These are phyloP conservation scores for Cynocephalus volans DNA, from an alignment of 2,113 vertebrate species.

Conservation along the genomic window DNA sequence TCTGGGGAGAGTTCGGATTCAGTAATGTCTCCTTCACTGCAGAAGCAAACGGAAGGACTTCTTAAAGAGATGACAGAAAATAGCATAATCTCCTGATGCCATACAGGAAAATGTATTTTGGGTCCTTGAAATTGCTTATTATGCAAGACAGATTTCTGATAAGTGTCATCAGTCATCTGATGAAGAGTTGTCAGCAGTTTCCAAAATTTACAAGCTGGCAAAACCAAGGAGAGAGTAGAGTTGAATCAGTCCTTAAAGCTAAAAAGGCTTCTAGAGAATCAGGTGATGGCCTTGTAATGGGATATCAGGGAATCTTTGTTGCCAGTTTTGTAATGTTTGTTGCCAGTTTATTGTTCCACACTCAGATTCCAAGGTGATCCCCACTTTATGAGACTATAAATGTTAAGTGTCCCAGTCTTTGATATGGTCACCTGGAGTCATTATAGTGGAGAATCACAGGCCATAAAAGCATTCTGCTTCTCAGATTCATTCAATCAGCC, in stretches of 20 bases:
- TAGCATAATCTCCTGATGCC: background rate
- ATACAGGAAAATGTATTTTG: accelerated
- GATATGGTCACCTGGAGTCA: background rate
- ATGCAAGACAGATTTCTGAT: background rate
- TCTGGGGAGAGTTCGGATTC: background rate
- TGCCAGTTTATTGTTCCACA: background rate
- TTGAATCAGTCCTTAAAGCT: background rate
- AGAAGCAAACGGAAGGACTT: background rate
- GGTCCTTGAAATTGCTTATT: background rate
- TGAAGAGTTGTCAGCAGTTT: background rate
- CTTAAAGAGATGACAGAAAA: background rate
- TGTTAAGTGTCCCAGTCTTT: constrained; percentile 6
- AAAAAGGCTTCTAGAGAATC: background rate
- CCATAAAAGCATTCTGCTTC: background rate
- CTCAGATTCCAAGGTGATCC: constrained; percentile 63
- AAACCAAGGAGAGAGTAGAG: background rate
- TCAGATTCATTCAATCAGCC: background rate
- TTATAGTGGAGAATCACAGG: background rate
- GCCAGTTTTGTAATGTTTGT: background rate
- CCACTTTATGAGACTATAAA: constrained; percentile 36
- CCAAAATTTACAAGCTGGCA: background rate
- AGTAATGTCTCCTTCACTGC: background rate
- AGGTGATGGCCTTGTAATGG: background rate
- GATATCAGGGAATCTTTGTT: background rate
- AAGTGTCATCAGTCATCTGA: background rate